Evolutionary conservation across 2,797 vertebrate species (phyloP).

Genomic region (Monodelphis domestica): DNA sequence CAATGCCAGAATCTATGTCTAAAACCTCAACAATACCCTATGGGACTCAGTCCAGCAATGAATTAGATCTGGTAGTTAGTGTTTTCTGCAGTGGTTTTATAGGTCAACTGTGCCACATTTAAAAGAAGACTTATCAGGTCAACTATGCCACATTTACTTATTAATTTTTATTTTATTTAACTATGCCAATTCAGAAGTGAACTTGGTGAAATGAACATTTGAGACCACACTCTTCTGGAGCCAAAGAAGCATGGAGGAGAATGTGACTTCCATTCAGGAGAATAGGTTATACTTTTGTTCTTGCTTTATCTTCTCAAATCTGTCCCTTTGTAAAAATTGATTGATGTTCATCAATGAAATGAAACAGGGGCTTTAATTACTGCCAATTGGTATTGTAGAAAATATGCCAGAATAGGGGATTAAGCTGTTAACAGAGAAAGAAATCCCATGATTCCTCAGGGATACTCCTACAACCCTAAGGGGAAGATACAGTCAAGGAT

Average conservation of each 20-base stretch:
- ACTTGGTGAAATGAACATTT: background rate
- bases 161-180: no score
- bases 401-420: background rate
- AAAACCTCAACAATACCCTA: background rate
- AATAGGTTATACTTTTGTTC: background rate
- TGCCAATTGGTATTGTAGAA: background rate
- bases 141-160: background rate
- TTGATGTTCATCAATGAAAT: background rate
- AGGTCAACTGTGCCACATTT: background rate
- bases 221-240: background rate
- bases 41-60: background rate
- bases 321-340: background rate
- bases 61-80: background rate
- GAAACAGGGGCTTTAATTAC: background rate
- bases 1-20: background rate
- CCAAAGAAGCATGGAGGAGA: background rate
- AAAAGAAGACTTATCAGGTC: background rate
- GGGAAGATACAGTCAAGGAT: background rate
- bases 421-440: background rate
- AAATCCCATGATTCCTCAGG: background rate
- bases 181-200: background rate
- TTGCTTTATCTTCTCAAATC: background rate
- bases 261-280: background rate
- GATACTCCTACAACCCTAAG: background rate
- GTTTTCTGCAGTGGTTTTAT: background rate